Conservation (phyloP, 1,140 invertebrate genomes). For the Tribolium castaneum region DNA sequence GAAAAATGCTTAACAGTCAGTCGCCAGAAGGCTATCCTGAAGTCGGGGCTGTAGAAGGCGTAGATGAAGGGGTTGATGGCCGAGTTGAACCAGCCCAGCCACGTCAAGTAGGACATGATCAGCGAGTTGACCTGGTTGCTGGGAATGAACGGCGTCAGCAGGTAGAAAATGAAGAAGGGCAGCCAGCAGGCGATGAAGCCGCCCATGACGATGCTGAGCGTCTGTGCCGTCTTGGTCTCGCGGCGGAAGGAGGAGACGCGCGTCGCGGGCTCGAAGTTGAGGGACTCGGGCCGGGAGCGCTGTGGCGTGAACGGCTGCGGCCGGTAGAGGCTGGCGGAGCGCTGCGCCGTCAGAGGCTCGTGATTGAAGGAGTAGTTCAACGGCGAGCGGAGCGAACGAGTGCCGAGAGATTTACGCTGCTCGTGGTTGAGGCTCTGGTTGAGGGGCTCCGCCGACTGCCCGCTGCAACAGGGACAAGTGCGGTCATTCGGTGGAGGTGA, state of each 20-base stretch:
- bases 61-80: constrained; percentile 90
- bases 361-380: constrained; percentile 57
- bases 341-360: constrained; percentile 47
- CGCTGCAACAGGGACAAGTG: constrained; percentile 35
- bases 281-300: constrained; percentile 56
- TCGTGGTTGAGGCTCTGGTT: constrained; percentile 46
- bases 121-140: constrained; percentile 68
- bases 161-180: constrained; percentile 89
- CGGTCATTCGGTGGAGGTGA: neutral
- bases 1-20: constrained; percentile 71
- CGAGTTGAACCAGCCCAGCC: constrained; percentile 94
- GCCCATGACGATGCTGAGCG: constrained; percentile 90
- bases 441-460: constrained; percentile 44
- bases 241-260: constrained; percentile 74
- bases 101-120: constrained; percentile 85
- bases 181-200: constrained; percentile 92
- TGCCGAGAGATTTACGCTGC: constrained; percentile 25
- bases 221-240: constrained; percentile 90
- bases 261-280: constrained; percentile 61
- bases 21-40: constrained; percentile 85
- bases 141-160: constrained; percentile 80
- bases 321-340: constrained; percentile 54
- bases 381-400: constrained; percentile 37
- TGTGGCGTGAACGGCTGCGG: constrained; percentile 49
- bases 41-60: constrained; percentile 87